Evolutionary conservation across 2,797 vertebrate genomes (phyloP).

Genomic region (Enteromius unitaeniatus): DNA sequence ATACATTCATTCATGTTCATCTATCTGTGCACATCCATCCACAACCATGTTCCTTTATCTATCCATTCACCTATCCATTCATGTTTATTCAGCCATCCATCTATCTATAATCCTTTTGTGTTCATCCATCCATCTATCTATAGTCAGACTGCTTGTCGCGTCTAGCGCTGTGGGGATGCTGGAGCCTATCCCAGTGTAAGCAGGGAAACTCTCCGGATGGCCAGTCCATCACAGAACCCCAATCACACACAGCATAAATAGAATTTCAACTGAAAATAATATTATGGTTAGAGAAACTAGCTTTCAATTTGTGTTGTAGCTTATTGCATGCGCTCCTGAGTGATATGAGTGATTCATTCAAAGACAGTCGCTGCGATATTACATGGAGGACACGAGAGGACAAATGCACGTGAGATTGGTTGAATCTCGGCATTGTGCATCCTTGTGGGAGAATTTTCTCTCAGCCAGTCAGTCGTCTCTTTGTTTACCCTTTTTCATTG

Average conservation of each 20-base stretch:
- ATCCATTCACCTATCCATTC: background rate
- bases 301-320: background rate
- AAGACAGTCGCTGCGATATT: background rate
- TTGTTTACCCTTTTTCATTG: slow-evolving; percentile 33
- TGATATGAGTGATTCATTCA: slow-evolving; percentile 14
- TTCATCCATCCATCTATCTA: background rate
- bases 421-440: background rate
- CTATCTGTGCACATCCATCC: background rate
- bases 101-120: background rate
- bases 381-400: slow-evolving; percentile 19
- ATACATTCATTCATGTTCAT: no score
- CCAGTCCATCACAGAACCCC: background rate
- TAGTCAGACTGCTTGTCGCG: background rate
- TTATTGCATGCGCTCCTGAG: background rate
- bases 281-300: background rate
- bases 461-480: background rate
- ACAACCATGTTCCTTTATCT: background rate
- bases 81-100: background rate
- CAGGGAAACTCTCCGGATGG: background rate
- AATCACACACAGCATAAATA: background rate
- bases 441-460: background rate
- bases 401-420: background rate
- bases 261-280: slow-evolving; percentile 1
- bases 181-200: background rate
- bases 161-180: background rate